Percentiles rank a stretch among this genome's conserved stretches.
Evolutionary conservation across 2,113 vertebrate species (phyloP).

Genomic region (Acrocephalus arundinaceus): DNA sequence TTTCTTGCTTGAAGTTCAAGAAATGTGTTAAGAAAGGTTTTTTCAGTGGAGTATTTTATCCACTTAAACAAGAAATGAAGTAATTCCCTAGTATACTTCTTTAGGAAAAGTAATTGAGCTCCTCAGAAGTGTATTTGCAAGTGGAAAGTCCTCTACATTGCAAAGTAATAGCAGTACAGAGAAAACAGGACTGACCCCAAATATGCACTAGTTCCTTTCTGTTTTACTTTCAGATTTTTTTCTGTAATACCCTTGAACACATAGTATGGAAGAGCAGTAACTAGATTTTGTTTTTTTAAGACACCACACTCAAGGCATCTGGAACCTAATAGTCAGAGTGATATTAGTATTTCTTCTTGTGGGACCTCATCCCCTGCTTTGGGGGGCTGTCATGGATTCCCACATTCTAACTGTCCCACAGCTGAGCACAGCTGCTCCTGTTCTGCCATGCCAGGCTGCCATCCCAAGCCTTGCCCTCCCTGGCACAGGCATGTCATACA

Average conservation of each 20-base stretch:
- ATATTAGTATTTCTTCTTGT: too few relatives aligned
- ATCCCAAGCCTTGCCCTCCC: not conserved
- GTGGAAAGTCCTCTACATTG: not conserved
- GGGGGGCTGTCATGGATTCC: too few relatives aligned
- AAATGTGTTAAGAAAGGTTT: not conserved
- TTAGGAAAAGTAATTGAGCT: not conserved
- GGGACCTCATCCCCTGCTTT: not conserved
- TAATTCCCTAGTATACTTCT: not conserved
- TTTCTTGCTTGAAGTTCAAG: not conserved
- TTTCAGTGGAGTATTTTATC: not conserved
- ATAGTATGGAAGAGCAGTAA: not conserved
- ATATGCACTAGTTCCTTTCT: not conserved
- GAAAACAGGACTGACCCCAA: not conserved
- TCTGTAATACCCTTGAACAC: not conserved
- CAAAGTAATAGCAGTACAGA: not conserved
- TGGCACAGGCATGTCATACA: rapidly evolving
- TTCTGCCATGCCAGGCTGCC: not conserved
- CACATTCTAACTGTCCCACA: too few relatives aligned
- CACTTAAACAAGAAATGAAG: not conserved
- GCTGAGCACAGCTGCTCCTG: not conserved
- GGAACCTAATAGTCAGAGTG: not conserved
- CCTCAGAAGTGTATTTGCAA: not conserved
- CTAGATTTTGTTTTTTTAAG: not conserved
- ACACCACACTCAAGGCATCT: not conserved
- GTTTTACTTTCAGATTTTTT: not conserved